Percentiles rank a stretch among this genome's conserved stretches.
These are phyloP conservation scores for Melierax canorus DNA, from an alignment of 2,113 vertebrate species.

Conservation along the genomic window DNA sequence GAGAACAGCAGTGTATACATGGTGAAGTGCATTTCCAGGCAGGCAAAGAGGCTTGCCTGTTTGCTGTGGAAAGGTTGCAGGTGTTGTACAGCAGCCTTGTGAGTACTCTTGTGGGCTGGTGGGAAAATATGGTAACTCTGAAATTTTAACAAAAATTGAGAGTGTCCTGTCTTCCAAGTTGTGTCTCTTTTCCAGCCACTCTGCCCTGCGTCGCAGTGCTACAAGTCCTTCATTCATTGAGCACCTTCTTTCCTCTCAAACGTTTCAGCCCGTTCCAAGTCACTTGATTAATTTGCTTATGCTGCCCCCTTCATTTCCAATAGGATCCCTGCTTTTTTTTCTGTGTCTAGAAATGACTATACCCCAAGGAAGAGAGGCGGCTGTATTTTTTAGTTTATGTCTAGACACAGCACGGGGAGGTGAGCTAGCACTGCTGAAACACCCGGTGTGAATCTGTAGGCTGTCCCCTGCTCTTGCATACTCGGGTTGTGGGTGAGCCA, in stretches of 20 bases:
- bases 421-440: background rate
- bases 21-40: background rate
- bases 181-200: background rate
- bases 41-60: background rate
- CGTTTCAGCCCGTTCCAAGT: background rate
- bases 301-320: constrained; percentile 32
- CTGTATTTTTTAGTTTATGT: background rate
- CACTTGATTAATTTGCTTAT: constrained; percentile 47
- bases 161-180: background rate
- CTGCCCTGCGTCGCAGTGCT: background rate
- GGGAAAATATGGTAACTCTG: background rate
- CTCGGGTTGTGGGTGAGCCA: background rate
- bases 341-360: background rate
- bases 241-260: background rate
- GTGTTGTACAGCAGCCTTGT: background rate
- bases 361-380: background rate
- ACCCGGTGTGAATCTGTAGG: background rate
- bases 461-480: background rate
- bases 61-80: background rate
- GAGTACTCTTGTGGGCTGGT: background rate
- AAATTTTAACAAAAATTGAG: background rate
- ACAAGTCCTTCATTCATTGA: background rate
- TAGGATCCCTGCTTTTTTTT: background rate
- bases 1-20: background rate
- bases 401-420: background rate